A percentile compares a stretch with the other conserved stretches of the same genome.
Evolutionary conservation across 2,113 vertebrate species (phyloP).

Genomic region (Chaetorhynchus papuensis): DNA sequence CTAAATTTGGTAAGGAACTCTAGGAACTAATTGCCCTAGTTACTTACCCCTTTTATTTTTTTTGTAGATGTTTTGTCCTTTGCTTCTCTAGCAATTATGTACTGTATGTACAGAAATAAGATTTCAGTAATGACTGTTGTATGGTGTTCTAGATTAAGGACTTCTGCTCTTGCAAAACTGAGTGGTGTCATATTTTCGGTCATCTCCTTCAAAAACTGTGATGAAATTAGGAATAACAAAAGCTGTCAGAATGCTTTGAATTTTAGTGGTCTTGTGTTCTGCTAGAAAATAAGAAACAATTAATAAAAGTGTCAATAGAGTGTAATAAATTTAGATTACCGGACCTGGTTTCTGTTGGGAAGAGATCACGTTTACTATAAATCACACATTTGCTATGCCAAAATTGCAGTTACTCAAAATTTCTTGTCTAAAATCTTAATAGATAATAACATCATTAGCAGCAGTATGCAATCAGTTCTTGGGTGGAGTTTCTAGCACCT

Average conservation of each 20-base stretch:
- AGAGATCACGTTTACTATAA: background rate
- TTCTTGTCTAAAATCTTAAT: background rate
- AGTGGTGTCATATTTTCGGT: background rate
- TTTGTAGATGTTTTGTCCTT: background rate
- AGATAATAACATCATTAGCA: background rate
- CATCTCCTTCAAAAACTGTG: background rate
- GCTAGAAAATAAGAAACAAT: background rate
- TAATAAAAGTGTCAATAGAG: background rate
- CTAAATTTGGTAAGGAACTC: background rate
- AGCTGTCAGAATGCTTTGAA: background rate
- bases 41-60: background rate
- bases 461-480: background rate
- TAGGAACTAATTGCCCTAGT: background rate
- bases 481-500: background rate
- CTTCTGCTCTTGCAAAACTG: background rate
- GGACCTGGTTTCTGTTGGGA: background rate
- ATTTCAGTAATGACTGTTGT: background rate
- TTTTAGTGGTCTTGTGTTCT: background rate
- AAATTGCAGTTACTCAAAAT: background rate
- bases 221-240: background rate
- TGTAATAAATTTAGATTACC: background rate
- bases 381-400: background rate
- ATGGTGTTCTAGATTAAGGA: background rate
- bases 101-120: background rate
- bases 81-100: background rate